Conservation (phyloP, 2,888 invertebrate species). For the Ceriagrion tenellum region DNA sequence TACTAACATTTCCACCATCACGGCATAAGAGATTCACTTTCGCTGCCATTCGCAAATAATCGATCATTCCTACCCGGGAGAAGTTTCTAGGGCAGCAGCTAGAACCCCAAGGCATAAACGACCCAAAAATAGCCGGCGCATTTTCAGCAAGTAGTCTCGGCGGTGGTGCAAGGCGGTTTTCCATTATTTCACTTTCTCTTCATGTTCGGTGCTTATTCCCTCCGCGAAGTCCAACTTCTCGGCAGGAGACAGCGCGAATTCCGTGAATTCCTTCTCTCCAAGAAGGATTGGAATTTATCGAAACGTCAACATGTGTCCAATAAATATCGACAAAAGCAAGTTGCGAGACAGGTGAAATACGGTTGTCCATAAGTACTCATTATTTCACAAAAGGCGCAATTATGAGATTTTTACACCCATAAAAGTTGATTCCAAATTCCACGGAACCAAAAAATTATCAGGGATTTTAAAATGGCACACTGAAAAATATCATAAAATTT, state of each 20-base stretch:
- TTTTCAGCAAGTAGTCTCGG: neutral
- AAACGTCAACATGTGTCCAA: neutral
- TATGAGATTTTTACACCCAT: no score
- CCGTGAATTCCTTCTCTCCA: neutral
- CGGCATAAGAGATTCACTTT: neutral
- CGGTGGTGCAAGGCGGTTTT: neutral
- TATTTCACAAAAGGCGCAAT: no score
- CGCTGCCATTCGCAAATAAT: neutral
- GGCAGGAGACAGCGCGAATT: neutral
- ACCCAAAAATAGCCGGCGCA: neutral
- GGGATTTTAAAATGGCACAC: no score
- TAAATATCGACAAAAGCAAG: neutral
- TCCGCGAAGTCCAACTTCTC: neutral
- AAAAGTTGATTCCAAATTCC: no score
- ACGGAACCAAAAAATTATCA: no score
- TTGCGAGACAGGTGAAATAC: neutral
- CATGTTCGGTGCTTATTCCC: neutral
- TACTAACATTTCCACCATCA: neutral
- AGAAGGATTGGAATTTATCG: neutral
- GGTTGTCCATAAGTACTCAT: no score
- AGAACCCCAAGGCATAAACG: neutral
- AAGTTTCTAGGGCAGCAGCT: neutral
- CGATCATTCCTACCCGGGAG: neutral
- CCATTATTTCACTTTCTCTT: conserved; percentile 32
- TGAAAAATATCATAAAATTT: no score